Evolutionary conservation across 2,797 vertebrate species (phyloP).

Genomic region (Cirrhinus molitorella): DNA sequence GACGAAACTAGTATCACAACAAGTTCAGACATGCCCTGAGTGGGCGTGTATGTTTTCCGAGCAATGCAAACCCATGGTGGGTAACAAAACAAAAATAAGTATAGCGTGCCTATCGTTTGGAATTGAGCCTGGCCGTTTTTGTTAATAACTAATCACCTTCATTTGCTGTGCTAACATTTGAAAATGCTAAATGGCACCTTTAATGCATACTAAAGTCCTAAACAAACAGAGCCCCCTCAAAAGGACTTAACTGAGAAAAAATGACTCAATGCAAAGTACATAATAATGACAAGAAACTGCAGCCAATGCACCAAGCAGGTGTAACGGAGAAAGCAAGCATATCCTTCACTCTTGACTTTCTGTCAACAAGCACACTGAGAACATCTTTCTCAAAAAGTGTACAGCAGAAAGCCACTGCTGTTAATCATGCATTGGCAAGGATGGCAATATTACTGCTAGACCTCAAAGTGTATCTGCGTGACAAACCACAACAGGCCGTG

Average conservation of each 20-base stretch:
- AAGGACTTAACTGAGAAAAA: conserved; percentile 8
- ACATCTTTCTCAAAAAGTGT: conserved; percentile 26
- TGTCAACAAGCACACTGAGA: conserved; percentile 36
- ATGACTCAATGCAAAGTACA: conserved; percentile 21
- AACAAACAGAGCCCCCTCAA: conserved; percentile 9
- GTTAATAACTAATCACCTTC: conserved; percentile 21
- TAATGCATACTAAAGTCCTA: conserved; percentile 15
- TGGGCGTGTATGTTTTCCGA: conserved; percentile 12
- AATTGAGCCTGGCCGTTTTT: background rate
- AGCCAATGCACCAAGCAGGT: conserved; percentile 40
- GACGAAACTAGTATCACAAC: conserved; percentile 45
- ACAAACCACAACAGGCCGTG: conserved; percentile 44
- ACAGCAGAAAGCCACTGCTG: background rate
- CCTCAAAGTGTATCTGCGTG: conserved; percentile 44
- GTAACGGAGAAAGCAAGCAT: conserved; percentile 40
- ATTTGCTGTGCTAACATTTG: conserved; percentile 15
- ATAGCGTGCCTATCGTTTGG: background rate
- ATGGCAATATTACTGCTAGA: conserved; percentile 45
- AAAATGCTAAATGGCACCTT: conserved; percentile 11
- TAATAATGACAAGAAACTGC: conserved; percentile 21
- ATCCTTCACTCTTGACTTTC: conserved; percentile 24
- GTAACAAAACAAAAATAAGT: conserved; percentile 25
- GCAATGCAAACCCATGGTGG: conserved; percentile 1
- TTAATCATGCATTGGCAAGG: conserved; percentile 38
- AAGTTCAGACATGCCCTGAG: conserved; percentile 58